phyloP scores from a whole-genome alignment of 2,113 vertebrate genomes.

The Pteropus alecto region DNA sequence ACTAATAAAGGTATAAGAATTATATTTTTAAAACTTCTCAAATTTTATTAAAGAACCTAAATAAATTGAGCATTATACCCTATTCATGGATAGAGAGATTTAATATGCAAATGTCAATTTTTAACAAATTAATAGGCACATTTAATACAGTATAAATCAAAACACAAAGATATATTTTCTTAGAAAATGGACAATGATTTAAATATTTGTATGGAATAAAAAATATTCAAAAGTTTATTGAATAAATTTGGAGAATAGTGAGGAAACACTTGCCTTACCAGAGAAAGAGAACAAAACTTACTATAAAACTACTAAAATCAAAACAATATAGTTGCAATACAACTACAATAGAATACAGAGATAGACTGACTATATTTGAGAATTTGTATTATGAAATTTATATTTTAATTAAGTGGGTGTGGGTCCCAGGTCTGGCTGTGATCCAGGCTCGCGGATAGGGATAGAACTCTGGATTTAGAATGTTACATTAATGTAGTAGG shows the following conservation, averaged over 20 bases:
- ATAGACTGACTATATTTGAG: not conserved
- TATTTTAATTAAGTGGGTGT: not conserved
- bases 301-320: not conserved
- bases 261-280: not conserved
- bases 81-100: not conserved
- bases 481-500: too few relatives aligned
- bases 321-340: not conserved
- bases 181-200: slow-evolving; percentile 5
- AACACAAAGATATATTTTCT: not conserved
- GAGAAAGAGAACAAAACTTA: not conserved
- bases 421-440: too few relatives aligned
- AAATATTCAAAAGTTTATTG: not conserved
- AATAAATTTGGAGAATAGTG: not conserved
- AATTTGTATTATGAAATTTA: not conserved
- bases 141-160: slow-evolving; percentile 14
- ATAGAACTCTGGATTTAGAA: too few relatives aligned
- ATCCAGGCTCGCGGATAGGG: too few relatives aligned
- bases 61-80: not conserved
- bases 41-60: slow-evolving; percentile 5
- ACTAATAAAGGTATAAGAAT: not conserved
- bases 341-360: not conserved
- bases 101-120: not conserved
- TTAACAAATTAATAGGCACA: not conserved
- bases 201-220: not conserved
- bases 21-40: not conserved